Base-by-base conservation (phyloP, 2,113 vertebrate genomes). In the Tapirus terrestris region DNA sequence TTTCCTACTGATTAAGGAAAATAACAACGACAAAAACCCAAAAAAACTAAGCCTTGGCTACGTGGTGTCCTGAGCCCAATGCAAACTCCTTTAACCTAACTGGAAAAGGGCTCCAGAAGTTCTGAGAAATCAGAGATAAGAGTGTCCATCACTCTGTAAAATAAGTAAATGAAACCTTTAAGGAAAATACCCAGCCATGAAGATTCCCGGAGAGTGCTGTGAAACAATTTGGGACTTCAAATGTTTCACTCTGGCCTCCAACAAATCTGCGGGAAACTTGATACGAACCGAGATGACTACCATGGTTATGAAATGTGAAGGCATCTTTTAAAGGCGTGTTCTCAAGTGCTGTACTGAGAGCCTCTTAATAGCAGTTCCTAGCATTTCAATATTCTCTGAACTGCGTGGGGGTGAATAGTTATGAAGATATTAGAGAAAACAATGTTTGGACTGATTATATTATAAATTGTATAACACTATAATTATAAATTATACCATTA, bases 381-480 rank as follows among this genome's bases (percentile, higher is more conserved):
- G 91, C n/a, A 17, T 72, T 77, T 73, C 17, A 9, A 0, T 87
- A 20, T 27, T 67, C 68, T 96, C 13, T 43, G 70, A 61, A 48
- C 77, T 95, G 77, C 6, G 0, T 51, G 61, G 65, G 25, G 48
- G 63, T 90, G n/a, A 76, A 60, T 33, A 73, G 61, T 73, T 75
- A 89, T 6, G 58, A 63, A 95, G 58, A 80, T 87, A 77, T 77
- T 45, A 63, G 39, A 88, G 51, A 63, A 76, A 94, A 92, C 68
- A 86, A 58, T 36, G 12, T 89, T 88, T 87, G 56, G 65, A 80
- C 31, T 75, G 68, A 92, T 60, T 89, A 58, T 68, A 1, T 76
- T 96, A 75, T 92, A 84, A 97, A 76, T 92, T 80, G 48, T 51
- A 43, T 83, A 85, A 75, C 75, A 27, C 2, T 43, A 31, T 92